Conservation (phyloP, 2,888 invertebrate genomes). For the Plemyria rubiginata region DNA sequence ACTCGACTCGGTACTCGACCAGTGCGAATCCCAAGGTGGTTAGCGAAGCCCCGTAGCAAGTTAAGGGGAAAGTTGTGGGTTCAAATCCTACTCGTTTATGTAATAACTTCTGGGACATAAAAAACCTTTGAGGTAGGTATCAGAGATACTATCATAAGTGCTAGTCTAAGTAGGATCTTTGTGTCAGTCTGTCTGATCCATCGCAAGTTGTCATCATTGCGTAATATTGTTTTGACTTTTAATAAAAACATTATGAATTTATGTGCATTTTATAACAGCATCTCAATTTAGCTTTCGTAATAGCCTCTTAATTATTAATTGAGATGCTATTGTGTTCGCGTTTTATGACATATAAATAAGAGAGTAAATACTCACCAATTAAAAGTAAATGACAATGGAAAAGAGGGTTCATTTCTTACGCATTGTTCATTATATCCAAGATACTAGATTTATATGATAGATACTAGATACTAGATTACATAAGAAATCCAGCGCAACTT, state of each 20-base stretch:
- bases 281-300: constrained; percentile 22
- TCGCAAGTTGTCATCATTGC: constrained; percentile 10
- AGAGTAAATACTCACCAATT: constrained; percentile 12
- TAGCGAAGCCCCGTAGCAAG: no score
- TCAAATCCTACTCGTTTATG: no score
- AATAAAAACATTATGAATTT: constrained; percentile 14
- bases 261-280: constrained; percentile 28
- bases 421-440: no score
- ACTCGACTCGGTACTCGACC: no score
- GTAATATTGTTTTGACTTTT: constrained; percentile 16
- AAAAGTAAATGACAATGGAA: not conserved
- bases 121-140: no score
- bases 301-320: constrained; percentile 15
- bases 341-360: constrained; percentile 18
- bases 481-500: no score
- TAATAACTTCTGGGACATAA: no score
- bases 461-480: no score
- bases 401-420: not conserved
- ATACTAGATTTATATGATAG: no score
- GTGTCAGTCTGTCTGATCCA: constrained; percentile 12
- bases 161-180: not conserved
- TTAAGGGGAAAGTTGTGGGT: no score
- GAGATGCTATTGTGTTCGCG: constrained; percentile 16
- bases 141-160: not conserved
- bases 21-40: no score